A percentile compares a stretch with the other conserved stretches of the same genome.
These are phyloP conservation scores for Poecilia velifera DNA, from an alignment of 2,797 vertebrate genomes.

Conservation along the genomic window DNA sequence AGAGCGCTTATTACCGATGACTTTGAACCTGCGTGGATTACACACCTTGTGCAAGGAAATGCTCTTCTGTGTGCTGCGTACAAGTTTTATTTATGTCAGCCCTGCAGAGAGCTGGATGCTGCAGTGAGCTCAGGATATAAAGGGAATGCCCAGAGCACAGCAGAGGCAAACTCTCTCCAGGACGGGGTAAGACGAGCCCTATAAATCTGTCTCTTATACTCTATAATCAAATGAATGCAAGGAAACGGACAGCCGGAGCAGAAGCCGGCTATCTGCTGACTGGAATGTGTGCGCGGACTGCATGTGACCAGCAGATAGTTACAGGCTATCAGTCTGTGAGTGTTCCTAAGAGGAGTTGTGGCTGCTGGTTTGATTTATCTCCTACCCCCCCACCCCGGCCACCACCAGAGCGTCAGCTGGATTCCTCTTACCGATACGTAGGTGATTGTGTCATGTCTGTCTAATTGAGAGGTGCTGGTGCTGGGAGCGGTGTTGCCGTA, in stretches of 20 bases:
- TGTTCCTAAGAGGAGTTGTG: slow-evolving; percentile 39
- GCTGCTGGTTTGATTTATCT: slow-evolving; percentile 60
- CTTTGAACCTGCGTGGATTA: slow-evolving; percentile 63
- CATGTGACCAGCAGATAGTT: slow-evolving; percentile 63
- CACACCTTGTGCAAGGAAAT: slow-evolving; percentile 57
- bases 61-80: slow-evolving; percentile 33
- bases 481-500: slow-evolving; percentile 66
- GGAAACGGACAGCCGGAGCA: slow-evolving; percentile 50
- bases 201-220: slow-evolving; percentile 46
- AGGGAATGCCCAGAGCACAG: slow-evolving; percentile 61
- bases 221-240: slow-evolving; percentile 59
- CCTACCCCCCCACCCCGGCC: slow-evolving; percentile 5
- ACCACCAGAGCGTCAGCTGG: slow-evolving; percentile 38
- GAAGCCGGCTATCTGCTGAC: slow-evolving; percentile 61
- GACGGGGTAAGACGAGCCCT: slow-evolving; percentile 73
- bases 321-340: slow-evolving; percentile 56
- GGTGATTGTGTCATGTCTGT: slow-evolving; percentile 68
- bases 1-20: slow-evolving; percentile 48
- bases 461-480: slow-evolving; percentile 73
- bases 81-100: slow-evolving; percentile 54
- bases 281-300: slow-evolving; percentile 60
- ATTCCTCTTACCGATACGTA: slow-evolving; percentile 64
- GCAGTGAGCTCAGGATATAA: slow-evolving; percentile 67
- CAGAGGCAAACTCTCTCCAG: slow-evolving; percentile 49
- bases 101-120: slow-evolving; percentile 62